Conservation (phyloP, 2,888 invertebrate species). For the Dryomyza anilis region DNA sequence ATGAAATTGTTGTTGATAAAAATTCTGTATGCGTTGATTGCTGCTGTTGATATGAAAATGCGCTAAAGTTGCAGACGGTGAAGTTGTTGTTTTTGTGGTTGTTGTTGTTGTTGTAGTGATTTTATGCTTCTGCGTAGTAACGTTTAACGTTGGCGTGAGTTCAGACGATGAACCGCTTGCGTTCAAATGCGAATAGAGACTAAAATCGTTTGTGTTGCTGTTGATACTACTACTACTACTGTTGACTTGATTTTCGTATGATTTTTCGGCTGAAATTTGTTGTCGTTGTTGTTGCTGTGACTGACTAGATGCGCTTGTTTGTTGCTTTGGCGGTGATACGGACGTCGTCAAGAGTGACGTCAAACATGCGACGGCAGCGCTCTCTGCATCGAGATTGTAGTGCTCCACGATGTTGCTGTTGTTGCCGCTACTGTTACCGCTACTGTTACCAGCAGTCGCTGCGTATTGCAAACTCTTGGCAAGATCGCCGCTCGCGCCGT, state of each 20-base stretch:
- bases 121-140: slow-evolving; percentile 36
- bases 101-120: slow-evolving; percentile 20
- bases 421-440: no score
- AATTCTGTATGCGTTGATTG: slow-evolving; percentile 47
- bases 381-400: not conserved
- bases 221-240: slow-evolving; percentile 25
- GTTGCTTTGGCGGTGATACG: slow-evolving; percentile 37
- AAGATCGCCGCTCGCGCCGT: slow-evolving; percentile 33
- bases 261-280: not conserved
- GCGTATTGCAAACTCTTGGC: slow-evolving; percentile 43
- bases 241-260: slow-evolving; percentile 24
- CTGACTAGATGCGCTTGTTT: slow-evolving; percentile 35
- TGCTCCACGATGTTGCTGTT: slow-evolving; percentile 16
- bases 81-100: slow-evolving; percentile 11
- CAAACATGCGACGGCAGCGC: not conserved
- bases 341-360: slow-evolving; percentile 33
- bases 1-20: slow-evolving; percentile 41
- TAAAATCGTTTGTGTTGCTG: slow-evolving; percentile 32
- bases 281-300: no score
- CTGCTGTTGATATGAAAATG: slow-evolving; percentile 36
- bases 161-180: slow-evolving; percentile 43
- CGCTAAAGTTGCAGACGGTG: slow-evolving; percentile 33
- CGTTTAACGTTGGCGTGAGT: slow-evolving; percentile 24
- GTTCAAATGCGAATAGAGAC: slow-evolving; percentile 46
- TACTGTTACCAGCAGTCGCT: slow-evolving; percentile 29